Evolutionary conservation across 2,797 vertebrate genomes (phyloP), one percentile per base, ranked within the genome.

Genomic region (Balearica regulorum): DNA sequence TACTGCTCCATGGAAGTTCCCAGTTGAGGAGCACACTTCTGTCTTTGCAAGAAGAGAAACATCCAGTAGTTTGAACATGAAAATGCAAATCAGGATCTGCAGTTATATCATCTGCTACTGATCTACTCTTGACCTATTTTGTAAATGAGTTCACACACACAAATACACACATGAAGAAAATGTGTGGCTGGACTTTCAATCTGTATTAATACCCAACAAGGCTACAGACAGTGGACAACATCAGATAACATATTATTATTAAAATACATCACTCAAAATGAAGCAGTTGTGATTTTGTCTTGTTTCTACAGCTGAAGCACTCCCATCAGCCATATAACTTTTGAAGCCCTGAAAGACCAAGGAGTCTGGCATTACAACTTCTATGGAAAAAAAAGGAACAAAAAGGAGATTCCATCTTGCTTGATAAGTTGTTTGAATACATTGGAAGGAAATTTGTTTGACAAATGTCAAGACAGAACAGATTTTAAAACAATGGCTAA

Each of bases 1-100:
- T 33, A 49, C 8, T 78, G 18, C 14, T 37, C 22, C 5, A 29
- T 44, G 10, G 31, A 64, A 76, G 29, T 65, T 26, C 7, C 12
- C 17, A 54, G 5, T 1, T 73, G 33, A 24, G 51, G 7, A 79
- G 6, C 16, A 65, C 0, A 0, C 1, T 43, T 81, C 31, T 76
- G 5, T 61, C 41, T 62, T 62, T 73, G 37, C 7, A 68, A 26
- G 11, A 68, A 25, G n/a, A 80, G 51, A 73, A 81, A 53, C 5
- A n/a, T 20, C 9, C 24, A 57, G 26, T 9, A 79, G 46, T 72
- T 76, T 37, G 61, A 93, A 58, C 39, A 54, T 7, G 19, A 55
- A 55, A 72, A 12, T 66, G 21, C 31, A 46, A 69, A 60, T 65
- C 49, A 48, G 29, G 14, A 37, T 80, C 64, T 85, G 72, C 37